Base-by-base conservation (phyloP, 2,797 vertebrate species). In the Eleutherodactylus coqui region DNA sequence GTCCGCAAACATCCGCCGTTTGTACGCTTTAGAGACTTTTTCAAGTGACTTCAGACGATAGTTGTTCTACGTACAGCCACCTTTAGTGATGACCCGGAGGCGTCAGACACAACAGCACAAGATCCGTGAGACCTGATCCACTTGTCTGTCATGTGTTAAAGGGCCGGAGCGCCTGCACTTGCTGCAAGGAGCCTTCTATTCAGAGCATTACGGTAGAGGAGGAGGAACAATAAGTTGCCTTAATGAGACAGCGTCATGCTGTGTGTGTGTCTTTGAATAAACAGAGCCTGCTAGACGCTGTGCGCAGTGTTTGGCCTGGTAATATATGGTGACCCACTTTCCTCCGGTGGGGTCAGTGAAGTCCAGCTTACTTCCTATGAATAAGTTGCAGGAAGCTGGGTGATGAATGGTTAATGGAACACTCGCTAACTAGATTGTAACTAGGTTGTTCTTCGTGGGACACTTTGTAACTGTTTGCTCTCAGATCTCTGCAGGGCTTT, bases 151-250 rank as follows among this genome's bases (percentile, higher is more conserved):
- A 10, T 43, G 38, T 34, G 47, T 21, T 72, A 29, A 29, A 21
- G 81, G 27, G 58, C 17, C 14, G 24, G 7, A n/a, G 27, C 62
- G 70, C 69, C 60, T 34, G 24, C 38, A 83, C 90, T 90, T 87
- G 90, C 90, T 90, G 88, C 90, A 90, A 87, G 89, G 89, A 89
- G 88, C 82, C 5, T n/a, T 34, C 9, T 91, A 91, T 88, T 45
- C 90, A 89, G 90, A 88, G 89, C 89, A 88, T 89, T 90, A 90
- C 85, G 7, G 90, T 88, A 83, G 89, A 88, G 90, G 88, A 89
- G 90, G 90, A 90, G 89, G 89, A 89, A 90, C 90, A 90, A 89
- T 92, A 91, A 90, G 90, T 92, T 92, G 89, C 90, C 88, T 89
- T 92, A 91, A 92, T 89, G 90, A 92, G 90, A 88, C 84, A 88